A percentile compares a stretch with the other conserved stretches of the same genome.
Evolutionary conservation across 2,113 vertebrate species (phyloP).

Genomic region (Cisticola juncidis): DNA sequence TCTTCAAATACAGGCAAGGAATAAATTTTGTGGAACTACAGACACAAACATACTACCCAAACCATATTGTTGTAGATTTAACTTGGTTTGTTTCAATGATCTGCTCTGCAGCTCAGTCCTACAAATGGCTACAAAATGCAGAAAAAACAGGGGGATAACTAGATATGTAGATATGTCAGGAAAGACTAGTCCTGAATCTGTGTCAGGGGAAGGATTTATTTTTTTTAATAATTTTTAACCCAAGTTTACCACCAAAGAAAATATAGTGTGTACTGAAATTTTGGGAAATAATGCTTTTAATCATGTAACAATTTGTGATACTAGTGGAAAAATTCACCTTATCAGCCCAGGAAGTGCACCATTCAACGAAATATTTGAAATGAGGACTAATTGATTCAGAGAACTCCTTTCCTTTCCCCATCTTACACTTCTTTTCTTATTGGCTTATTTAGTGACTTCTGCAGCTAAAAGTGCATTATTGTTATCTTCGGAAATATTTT

Average conservation of each 20-base stretch:
- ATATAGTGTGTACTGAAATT: not conserved
- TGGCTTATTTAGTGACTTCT: not conserved
- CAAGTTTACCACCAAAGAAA: not conserved
- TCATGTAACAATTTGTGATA: not conserved
- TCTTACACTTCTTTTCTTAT: not conserved
- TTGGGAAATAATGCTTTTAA: not conserved
- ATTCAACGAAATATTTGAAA: not conserved
- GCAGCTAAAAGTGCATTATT: not conserved
- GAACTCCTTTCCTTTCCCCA: not conserved
- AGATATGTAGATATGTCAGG: not conserved
- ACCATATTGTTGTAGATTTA: not conserved
- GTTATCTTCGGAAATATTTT: not conserved
- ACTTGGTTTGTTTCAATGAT: not conserved
- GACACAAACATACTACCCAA: not conserved
- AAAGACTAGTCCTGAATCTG: not conserved
- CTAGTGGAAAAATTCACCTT: not conserved
- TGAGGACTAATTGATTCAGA: not conserved
- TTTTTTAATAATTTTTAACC: not conserved
- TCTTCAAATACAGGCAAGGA: not conserved
- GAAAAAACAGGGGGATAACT: rapidly evolving
- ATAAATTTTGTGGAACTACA: not conserved
- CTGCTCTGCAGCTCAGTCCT: not conserved
- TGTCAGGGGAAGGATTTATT: not conserved
- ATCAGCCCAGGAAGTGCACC: not conserved
- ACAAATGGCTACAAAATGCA: not conserved